Evolutionary conservation across 1,140 invertebrate species (phyloP).

Genomic region (Drosophila subobscura): DNA sequence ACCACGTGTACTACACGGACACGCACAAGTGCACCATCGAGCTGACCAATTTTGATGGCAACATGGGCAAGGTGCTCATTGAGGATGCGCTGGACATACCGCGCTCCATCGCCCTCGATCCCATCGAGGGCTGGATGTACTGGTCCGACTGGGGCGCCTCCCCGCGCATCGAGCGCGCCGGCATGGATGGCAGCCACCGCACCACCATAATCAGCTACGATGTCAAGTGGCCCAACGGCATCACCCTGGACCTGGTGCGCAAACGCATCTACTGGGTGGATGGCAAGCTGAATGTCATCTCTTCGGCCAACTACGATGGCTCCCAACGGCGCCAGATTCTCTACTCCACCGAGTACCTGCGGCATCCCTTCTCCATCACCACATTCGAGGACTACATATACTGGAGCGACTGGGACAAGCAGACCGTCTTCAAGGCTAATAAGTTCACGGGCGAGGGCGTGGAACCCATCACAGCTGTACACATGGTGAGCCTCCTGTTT

Average conservation of each 20-base stretch:
- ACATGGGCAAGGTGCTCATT: slow-evolving; percentile 94
- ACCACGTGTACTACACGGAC: slow-evolving; percentile 98
- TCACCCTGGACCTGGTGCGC: slow-evolving; percentile 94
- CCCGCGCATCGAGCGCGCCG: slow-evolving; percentile 95
- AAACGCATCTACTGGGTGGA: slow-evolving; percentile 97
- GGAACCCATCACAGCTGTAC: slow-evolving; percentile 88
- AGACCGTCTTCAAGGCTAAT: slow-evolving; percentile 96
- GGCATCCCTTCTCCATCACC: slow-evolving; percentile 96
- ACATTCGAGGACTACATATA: slow-evolving; percentile 97
- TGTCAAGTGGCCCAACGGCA: slow-evolving; percentile 97
- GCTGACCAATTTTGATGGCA: slow-evolving; percentile 94
- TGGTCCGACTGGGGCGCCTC: slow-evolving; percentile 98
- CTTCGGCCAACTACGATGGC: slow-evolving; percentile 94
- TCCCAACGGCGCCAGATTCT: slow-evolving; percentile 89
- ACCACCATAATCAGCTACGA: slow-evolving; percentile 93
- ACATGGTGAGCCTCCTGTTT: slow-evolving; percentile 85
- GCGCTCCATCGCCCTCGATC: slow-evolving; percentile 97
- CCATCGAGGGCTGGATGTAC: slow-evolving; percentile 97
- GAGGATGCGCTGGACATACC: slow-evolving; percentile 94
- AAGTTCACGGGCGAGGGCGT: slow-evolving; percentile 96
- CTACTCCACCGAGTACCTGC: slow-evolving; percentile 88
- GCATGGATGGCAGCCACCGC: slow-evolving; percentile 97
- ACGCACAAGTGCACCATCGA: slow-evolving; percentile 95
- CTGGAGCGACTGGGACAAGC: slow-evolving; percentile 98
- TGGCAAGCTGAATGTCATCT: slow-evolving; percentile 95